Percentiles rank a stretch among this genome's conserved stretches.
Conservation (phyloP, 2,797 vertebrate species). For the Hoplostethus mediterraneus region DNA sequence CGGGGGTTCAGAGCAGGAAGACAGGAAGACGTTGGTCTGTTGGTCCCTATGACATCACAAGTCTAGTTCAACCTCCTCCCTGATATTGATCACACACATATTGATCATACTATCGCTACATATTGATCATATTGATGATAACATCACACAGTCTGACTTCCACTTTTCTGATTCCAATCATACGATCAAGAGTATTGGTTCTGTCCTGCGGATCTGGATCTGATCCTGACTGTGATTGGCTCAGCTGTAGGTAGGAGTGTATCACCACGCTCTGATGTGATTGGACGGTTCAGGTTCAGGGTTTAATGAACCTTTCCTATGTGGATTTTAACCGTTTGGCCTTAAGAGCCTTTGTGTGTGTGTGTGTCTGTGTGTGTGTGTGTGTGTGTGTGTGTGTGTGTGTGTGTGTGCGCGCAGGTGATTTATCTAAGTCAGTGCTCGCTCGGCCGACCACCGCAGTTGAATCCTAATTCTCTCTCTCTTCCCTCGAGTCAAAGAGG, state of each 20-base stretch:
- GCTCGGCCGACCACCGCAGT: conserved; percentile 65
- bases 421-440: conserved; percentile 79
- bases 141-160: too few species aligned
- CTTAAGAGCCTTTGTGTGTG: conserved; percentile 56
- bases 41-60: conserved; percentile 42
- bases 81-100: too few species aligned
- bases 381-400: conserved; percentile 12
- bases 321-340: conserved; percentile 66
- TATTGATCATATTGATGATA: too few species aligned
- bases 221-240: too few species aligned
- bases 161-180: too few species aligned
- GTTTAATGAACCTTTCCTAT: conserved; percentile 22
- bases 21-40: conserved; percentile 18
- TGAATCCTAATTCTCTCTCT: conserved; percentile 82
- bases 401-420: conserved; percentile 63
- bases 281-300: too few species aligned
- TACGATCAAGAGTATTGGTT: too few species aligned
- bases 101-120: too few species aligned
- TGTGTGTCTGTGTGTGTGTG: conserved; percentile 28
- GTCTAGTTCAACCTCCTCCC: too few species aligned
- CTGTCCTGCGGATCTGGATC: too few species aligned
- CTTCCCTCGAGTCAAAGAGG: conserved; percentile 72
- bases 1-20: not conserved
- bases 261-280: too few species aligned
- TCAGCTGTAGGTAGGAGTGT: too few species aligned